Percentiles rank a stretch among this genome's conserved stretches.
These are phyloP conservation scores for Synaphobranchus kaupii DNA, from an alignment of 2,797 vertebrate genomes.

Conservation along the genomic window DNA sequence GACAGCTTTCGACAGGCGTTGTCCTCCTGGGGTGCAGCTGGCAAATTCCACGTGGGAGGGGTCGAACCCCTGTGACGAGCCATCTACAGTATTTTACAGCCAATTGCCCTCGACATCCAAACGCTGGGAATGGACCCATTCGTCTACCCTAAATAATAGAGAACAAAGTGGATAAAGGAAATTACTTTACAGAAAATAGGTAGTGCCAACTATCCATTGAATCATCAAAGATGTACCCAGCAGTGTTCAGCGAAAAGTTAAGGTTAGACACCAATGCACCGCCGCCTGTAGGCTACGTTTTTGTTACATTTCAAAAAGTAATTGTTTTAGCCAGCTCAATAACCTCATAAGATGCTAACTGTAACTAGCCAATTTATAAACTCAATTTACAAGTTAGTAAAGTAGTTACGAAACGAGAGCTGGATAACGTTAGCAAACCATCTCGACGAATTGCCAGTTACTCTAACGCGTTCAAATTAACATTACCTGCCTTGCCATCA, in stretches of 20 bases:
- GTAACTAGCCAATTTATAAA: too few species aligned
- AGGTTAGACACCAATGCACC: too few species aligned
- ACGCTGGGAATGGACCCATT: background rate
- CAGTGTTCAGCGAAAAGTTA: background rate
- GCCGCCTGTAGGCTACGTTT: too few species aligned
- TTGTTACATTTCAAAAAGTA: too few species aligned
- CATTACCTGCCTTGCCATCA: background rate
- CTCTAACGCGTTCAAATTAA: background rate
- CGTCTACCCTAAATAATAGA: conserved; percentile 11
- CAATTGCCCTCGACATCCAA: background rate
- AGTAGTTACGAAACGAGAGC: too few species aligned
- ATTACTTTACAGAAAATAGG: background rate
- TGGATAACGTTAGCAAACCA: too few species aligned
- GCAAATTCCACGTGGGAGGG: conserved; percentile 1
- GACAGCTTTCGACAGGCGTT: background rate
- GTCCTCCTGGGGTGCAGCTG: background rate
- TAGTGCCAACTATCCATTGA: background rate
- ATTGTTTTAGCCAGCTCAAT: too few species aligned
- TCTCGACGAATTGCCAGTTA: background rate
- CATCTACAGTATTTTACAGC: background rate
- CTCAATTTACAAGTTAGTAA: too few species aligned
- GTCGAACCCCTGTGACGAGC: conserved; percentile 6
- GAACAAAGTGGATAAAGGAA: background rate
- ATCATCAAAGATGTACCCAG: background rate
- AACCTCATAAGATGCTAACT: too few species aligned